Evolutionary conservation across 1,140 invertebrate species (phyloP), one percentile per base, ranked within the genome.

Genomic region (Cecropterus lyciades): DNA sequence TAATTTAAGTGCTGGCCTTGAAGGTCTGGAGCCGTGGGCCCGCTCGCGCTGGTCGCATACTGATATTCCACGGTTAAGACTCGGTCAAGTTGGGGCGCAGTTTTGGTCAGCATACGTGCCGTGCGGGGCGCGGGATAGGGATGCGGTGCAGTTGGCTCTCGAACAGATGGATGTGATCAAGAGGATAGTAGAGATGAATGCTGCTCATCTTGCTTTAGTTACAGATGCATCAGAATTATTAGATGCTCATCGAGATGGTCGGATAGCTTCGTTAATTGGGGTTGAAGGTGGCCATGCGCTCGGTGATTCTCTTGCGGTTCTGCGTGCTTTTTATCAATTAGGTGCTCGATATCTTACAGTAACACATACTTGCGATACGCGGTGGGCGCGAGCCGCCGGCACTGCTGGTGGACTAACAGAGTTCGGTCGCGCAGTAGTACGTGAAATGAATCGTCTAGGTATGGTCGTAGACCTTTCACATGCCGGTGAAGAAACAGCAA

Each of bases 401-500:
- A 83, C 90, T 37, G 84, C 93, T 8, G 91, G 92, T 70, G 94
- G 94, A n/a, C 89, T 95, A 45, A 93, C 93, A 27, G 91, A 93
- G 52, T 96, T 96, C 73, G 95, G 96, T 16, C 94, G 96, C 91
- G 95, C 94, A 20, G 95, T 98, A n/a, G 96, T 98, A 20, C 94
- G 94, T 53, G 97, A 98, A 89, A 95, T 98, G 94, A 98, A 98
- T 89, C 94, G 97, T 37, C 90, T 98, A 9, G 98, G 98, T n/a
- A 99, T 99, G 98, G 94, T 99, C 60, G 96, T 98, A 11, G 98
- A 99, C 86, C 93, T 99, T 27, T 98, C 97, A 1, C 97, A 98
- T 87, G 97, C 97, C 1, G 97, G 97, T 0, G 95, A 97, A 66
- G 94, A 95, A 73, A 98, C 98, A 5, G 98, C 98, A 92, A 93